Evolutionary conservation across 2,797 vertebrate species (phyloP), one percentile per base, ranked within the genome.

Genomic region (Odontamblyopus rebecca): DNA sequence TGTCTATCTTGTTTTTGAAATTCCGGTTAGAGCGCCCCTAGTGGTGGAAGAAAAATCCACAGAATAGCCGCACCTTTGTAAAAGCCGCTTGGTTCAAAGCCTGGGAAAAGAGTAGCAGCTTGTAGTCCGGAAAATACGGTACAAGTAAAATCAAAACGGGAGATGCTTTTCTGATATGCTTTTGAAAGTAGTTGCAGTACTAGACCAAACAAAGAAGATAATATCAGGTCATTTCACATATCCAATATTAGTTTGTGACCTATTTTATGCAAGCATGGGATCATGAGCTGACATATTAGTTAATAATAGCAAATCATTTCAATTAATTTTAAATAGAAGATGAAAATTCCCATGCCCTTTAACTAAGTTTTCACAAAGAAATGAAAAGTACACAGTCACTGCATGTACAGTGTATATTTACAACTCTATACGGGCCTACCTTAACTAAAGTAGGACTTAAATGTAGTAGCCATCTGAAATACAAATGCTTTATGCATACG

Each of bases 391-490:
- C 19, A n/a, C 3, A 8, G 26, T 57, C 35, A 57, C 54, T 26
- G n/a, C n/a, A 48, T 15, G 44, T 48, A 44, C 41, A 54, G 19
- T 54, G 7, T 23, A n/a, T 54, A 57, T 57, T 26, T 63, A 15
- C 19, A n/a, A n/a, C 32, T 62, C 5, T 38, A 15, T 48, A 48
- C 15, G 0, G 44, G 44, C 13, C 4, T 3, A 41, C n/a, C 44
- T 44, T 63, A 63, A 41, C 32, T 18, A 63, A 63, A 63, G 61
- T 35, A 6, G 35, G n/a, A 63, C 19, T 23, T 63, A 63, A 63
- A 41, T n/a, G 32, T 12, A 38, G 19, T 63, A 48, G 27, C 26
- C 9, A 5, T 66, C 32, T 72, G 35, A 76, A 67, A 69, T 59
- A 16, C 15, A 1, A 61, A 67, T 57, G 18, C 9, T 57, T 9